Conservation (phyloP, 2,113 vertebrate species). For the Malurus cyaneus region DNA sequence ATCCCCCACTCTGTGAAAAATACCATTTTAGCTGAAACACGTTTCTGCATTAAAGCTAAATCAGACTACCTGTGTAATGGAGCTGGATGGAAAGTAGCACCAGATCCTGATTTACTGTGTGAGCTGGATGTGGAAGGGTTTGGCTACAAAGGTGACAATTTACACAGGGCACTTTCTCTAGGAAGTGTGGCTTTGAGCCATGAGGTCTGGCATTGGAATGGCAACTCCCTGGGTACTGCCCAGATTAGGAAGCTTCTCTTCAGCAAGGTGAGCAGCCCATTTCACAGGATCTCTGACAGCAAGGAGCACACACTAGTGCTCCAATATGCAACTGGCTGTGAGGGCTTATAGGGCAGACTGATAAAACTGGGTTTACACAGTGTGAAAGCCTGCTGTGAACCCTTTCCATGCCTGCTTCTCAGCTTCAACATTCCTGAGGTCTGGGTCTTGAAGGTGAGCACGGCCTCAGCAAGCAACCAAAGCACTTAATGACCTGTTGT, state of each 20-base stretch:
- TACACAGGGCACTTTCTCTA: background rate
- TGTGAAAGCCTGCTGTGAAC: background rate
- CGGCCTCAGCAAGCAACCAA: background rate
- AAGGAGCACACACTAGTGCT: background rate
- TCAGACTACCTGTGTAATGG: background rate
- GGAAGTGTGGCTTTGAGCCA: background rate
- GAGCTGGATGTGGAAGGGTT: background rate
- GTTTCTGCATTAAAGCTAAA: background rate
- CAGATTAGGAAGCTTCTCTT: background rate
- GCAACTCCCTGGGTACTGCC: background rate
- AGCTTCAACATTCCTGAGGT: background rate
- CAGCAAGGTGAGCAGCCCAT: background rate
- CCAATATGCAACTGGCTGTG: no score
- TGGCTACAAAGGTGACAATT: conserved; percentile 6
- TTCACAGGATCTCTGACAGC: background rate
- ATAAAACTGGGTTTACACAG: background rate
- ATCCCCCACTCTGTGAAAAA: background rate
- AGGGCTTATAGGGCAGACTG: background rate
- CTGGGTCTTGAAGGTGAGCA: background rate
- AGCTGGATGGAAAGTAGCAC: background rate
- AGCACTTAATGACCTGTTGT: background rate
- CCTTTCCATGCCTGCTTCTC: background rate
- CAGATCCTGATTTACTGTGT: background rate
- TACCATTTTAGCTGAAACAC: background rate
- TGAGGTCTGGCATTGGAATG: background rate